Evolutionary conservation across 1,140 invertebrate genomes (phyloP), one percentile per base, ranked within the genome.

Genomic region (Ooceraea biroi): DNA sequence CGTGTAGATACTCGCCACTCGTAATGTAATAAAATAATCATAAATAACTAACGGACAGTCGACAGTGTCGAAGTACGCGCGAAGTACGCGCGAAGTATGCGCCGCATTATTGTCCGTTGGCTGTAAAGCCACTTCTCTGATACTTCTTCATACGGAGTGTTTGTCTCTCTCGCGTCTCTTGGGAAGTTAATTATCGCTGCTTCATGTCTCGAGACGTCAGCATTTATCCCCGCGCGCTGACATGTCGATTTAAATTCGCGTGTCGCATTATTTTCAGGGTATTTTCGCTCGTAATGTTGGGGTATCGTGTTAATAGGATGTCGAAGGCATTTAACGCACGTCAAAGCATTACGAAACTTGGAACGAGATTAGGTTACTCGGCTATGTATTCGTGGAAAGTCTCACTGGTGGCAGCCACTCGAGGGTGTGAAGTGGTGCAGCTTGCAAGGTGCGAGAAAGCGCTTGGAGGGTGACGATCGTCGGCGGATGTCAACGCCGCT

Each of bases 401-500:
- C 76, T 69, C 50, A n/a, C 30, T 71, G 30, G 69, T 46, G 55
- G 61, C 66, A 58, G 50, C 82, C 69, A 87, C 85, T 88, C 60
- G 72, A 82, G 85, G 73, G 27, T 73, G 60, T 61, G 57, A 74
- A 87, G 63, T 52, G 63, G 68, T 46, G 41, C 41, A 55, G 36
- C 66, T 61, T n/a, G 86, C 69, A 85, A 88, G 87, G 77, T 83
- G 87, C 69, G 68, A 57, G 52, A 83, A 85, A 36, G 36, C 72
- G 69, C 60, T 68, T 50, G 46, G 46, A 83, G 78, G 83, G 63
- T 83, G 84, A 88, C 76, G 84, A 89, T 88, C 68, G 84, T 61
- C 55, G 78, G 72, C 87, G 86, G 87, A 77, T 89, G 87, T 89
- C 86, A 85, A 66, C 73, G 78, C 55, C 73, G 14, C 48, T 71